Evolutionary conservation across 2,888 invertebrate species (phyloP), one percentile per base, ranked within the genome.

Genomic region (Drosophila pseudotakahashii): DNA sequence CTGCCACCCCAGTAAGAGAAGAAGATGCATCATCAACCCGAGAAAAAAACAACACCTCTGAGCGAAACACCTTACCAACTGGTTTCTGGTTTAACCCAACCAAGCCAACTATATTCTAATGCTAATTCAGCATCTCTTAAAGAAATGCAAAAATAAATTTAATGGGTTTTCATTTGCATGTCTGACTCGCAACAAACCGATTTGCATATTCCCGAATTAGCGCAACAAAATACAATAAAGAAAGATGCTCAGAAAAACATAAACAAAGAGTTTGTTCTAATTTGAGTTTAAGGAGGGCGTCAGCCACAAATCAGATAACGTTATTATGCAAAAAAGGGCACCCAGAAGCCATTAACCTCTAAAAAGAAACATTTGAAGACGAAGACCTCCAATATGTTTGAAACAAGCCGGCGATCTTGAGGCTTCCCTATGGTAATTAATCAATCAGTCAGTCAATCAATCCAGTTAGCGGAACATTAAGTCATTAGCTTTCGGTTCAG

Each of bases 101-200:
- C 26, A 34, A 16, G 16, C 66, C 52, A 74, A 66, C 77, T 74
- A 73, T 72, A 84, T 87, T 87, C 67, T 63, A 70, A 82, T 87
- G 81, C 75, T 67, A 81, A 81, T 81, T 81, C 47, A 16, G 16
- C 9, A 47, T 67, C 45, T 52, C 68, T 63, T 70, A 69, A 68
- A 86, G 71, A 68, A 44, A 73, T 73, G 70, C 74, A 57, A 55
- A 63, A 37, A 64, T 52, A 42, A 36, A 57, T 48, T 42, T 42
- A 9, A 70, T 63, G 10, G 16, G 50, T 55, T 63, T 55, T 59
- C n/a, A 84, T 87, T 87, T 76, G 76, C 76, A 81, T 78, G 45
- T 54, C 44, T 64, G 73, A 50, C 73, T 50, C 6, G 32, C 23
- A 23, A 23, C 23, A 3, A 44, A 16, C 1, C 7, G 16, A 68